Evolutionary conservation across 2,888 invertebrate species (phyloP), one percentile per base, ranked within the genome.

Genomic region (Camptogramma bilineatum): DNA sequence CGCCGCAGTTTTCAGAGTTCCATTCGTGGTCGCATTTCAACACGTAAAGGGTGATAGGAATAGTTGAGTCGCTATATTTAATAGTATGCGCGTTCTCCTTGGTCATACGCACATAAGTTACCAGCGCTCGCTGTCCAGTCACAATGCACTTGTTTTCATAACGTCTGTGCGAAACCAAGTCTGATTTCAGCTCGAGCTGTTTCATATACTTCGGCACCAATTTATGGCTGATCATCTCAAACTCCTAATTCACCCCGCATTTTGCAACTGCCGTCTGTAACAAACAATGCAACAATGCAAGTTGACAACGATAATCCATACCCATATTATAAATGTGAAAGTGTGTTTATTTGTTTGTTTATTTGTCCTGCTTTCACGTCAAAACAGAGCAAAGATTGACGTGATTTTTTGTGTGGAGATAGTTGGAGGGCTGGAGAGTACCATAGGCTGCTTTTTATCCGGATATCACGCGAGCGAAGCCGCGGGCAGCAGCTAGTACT

Each of bases 171-270:
- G 68, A 66, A 39, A 57, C 48, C 8, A 62, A 53, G 31, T 70
- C 70, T 4, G 61, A 68, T 54, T 68, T 70, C 55, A 66, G 39
- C 53, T 64, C 68, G 5, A 70, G 52, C 34, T 70, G 62, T 53
- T 68, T 68, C 64, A 70, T 68, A 52, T 64, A 70, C 24, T 70
- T 70, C 18, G 70, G 70, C 46, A 70, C 70, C 66, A 70, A 39
- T 60, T 68, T 70, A 44, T 70, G 62, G 39, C 65, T 66, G 21
- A 70, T 64, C 70, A 70, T 70, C 44, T 62, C 64, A 53, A 62
- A 42, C 21, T 28, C 47, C 16, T 42, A 16, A 13, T 44, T 48
- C 34, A 62, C 24, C 52, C 31, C 52, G 54, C 62, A 66, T 62
- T 48, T 56, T 60, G 52, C 16, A 7, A 28, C 46, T 18, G 31